Base-by-base conservation (phyloP, 2,797 vertebrate species). In the Coracias cyanogaster region DNA sequence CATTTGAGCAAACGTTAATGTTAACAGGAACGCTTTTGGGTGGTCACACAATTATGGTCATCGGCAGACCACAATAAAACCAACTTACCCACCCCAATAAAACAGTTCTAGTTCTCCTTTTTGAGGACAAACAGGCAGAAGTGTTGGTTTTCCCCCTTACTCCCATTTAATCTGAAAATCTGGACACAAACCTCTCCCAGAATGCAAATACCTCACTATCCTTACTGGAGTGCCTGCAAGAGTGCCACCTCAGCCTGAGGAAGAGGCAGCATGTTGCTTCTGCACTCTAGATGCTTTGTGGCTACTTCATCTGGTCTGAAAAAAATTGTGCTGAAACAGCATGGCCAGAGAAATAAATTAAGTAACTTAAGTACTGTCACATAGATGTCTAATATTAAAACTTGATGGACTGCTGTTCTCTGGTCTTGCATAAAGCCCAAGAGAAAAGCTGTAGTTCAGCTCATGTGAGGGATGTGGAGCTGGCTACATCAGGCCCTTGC, bases 391-490 rank as follows among this genome's bases (percentile, higher is more conserved):
- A 71, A 58, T 28, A 29, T 2, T 24, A 67, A n/a, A 88, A 33
- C 14, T 17, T 2, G 0, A 4, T 16, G 21, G 29, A 22, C 18
- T 77, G 18, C 17, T 15, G 0, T 22, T 37, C 45, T 61, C 45
- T 67, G 1, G 0, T 52, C 19, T 57, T 61, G 14, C 24, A 7
- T 3, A 4, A 72, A 46, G 15, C 7, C 29, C 51, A 31, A 82
- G 43, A 20, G 45, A 84, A 80, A 70, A 65, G 3, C 16, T 51
- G 2, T n/a, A 24, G 21, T 17, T 76, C 39, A 21, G 6, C 7
- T 19, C 0, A 0, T 45, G 49, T 2, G 9, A 57, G 18, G 8
- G 12, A 9, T 3, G 1, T 7, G 26, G 26, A 33, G 29, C 48
- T 76, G 49, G 60, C 33, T 67, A 49, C 1, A 2, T 45, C 57